Conservation (phyloP, 2,888 invertebrate genomes). For the Philereme transversata region DNA sequence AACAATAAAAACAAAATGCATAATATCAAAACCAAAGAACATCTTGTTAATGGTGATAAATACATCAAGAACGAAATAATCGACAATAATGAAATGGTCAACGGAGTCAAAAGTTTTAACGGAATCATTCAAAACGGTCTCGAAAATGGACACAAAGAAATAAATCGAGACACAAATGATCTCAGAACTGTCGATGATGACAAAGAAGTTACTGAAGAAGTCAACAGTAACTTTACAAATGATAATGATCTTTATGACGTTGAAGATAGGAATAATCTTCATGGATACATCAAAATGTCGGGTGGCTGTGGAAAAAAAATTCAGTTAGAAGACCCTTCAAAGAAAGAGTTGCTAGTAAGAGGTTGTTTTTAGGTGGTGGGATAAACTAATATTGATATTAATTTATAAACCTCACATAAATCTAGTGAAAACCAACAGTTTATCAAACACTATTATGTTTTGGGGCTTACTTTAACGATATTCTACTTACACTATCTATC, state of each 20-base stretch:
- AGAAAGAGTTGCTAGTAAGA: constrained; percentile 72
- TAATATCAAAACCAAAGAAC: constrained; percentile 32
- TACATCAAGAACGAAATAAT: constrained; percentile 20
- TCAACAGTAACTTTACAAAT: constrained; percentile 30
- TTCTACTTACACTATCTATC: no score
- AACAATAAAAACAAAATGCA: constrained; percentile 45
- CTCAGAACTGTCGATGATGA: constrained; percentile 4
- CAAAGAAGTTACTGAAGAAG: constrained; percentile 19
- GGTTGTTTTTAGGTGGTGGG: constrained; percentile 37
- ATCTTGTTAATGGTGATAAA: constrained; percentile 31
- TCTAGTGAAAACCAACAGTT: no score
- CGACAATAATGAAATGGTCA: constrained; percentile 8
- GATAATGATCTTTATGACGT: constrained; percentile 42
- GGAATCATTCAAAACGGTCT: constrained; percentile 10
- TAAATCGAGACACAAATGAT: constrained; percentile 16
- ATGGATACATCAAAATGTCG: constrained; percentile 69
- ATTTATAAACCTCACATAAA: no score
- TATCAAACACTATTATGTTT: no score
- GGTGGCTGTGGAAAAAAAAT: constrained; percentile 66
- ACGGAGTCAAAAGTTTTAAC: constrained; percentile 23
- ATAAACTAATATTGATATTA: no score
- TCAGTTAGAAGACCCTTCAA: constrained; percentile 70
- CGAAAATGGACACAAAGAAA: constrained; percentile 23
- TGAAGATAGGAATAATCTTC: constrained; percentile 51
- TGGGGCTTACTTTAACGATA: no score